Conservation (phyloP, 2,888 invertebrate genomes). For the Cordilura impudica region DNA sequence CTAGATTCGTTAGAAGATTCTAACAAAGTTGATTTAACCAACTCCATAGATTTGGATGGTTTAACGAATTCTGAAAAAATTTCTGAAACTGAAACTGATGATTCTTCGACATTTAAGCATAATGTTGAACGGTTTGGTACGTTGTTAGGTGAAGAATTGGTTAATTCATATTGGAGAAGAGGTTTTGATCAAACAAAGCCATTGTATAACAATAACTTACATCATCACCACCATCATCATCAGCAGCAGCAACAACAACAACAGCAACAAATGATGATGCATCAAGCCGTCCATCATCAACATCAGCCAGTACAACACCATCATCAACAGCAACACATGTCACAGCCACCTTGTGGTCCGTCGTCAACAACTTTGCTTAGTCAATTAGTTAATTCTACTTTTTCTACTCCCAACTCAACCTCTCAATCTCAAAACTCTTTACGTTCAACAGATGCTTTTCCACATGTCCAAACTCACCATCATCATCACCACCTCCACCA, state of each 20-base stretch:
- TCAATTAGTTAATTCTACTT: conserved; percentile 78
- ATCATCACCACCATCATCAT: conserved; percentile 57
- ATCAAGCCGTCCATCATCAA: conserved; percentile 69
- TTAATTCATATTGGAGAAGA: conserved; percentile 88
- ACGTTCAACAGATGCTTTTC: conserved; percentile 70
- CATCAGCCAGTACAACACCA: conserved; percentile 65
- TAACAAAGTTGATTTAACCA: neutral
- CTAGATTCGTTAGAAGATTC: neutral
- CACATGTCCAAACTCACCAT: conserved; percentile 64
- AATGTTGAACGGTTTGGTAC: conserved; percentile 86
- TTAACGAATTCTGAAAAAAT: conserved; percentile 46
- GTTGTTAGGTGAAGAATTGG: conserved; percentile 86
- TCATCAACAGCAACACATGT: conserved; percentile 63
- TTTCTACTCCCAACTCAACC: conserved; percentile 67
- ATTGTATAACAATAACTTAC: conserved; percentile 76
- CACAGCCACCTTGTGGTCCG: conserved; percentile 69
- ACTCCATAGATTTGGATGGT: conserved; percentile 61
- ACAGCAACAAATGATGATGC: conserved; percentile 27
- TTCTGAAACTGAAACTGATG: conserved; percentile 1
- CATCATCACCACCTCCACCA: conserved; percentile 65
- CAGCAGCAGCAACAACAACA: conserved; percentile 63
- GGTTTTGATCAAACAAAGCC: conserved; percentile 81
- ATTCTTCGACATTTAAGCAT: conserved; percentile 65
- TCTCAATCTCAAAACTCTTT: conserved; percentile 70
- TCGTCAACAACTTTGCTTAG: conserved; percentile 80